These are phyloP conservation scores for Dinomys branickii DNA, from an alignment of 2,113 vertebrate species.

Conservation along the genomic window DNA sequence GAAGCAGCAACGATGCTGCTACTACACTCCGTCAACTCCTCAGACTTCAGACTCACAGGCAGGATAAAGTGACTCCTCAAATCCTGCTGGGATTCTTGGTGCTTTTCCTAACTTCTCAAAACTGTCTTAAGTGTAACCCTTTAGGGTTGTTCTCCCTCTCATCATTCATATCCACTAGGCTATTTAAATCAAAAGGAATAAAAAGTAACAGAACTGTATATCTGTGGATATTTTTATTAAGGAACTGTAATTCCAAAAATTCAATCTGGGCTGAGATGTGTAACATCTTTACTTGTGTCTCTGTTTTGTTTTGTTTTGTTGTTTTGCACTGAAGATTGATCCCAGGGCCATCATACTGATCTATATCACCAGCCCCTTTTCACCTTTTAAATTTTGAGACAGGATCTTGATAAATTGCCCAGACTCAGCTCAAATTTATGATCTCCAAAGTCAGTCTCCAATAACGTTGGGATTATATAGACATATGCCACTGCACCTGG, in stretches of 20 bases:
- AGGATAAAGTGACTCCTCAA: not conserved
- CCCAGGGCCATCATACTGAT: not conserved
- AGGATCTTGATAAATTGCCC: not conserved
- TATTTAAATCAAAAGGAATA: conserved; percentile 30
- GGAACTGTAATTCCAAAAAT: not conserved
- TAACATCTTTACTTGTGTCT: not conserved
- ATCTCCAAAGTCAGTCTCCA: not conserved
- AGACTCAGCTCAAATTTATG: not conserved
- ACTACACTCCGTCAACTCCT: not conserved
- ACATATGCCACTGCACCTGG: not conserved
- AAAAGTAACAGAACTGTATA: not conserved
- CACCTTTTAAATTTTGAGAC: not conserved
- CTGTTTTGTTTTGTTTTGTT: not conserved
- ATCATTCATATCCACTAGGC: not conserved
- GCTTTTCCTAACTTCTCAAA: not conserved
- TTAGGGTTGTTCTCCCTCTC: not conserved
- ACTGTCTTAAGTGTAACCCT: not conserved
- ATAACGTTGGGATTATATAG: not conserved
- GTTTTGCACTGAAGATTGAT: not conserved
- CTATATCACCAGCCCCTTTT: not conserved
- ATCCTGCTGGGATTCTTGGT: not conserved
- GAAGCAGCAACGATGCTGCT: not conserved
- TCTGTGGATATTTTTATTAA: not conserved
- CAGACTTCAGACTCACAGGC: not conserved
- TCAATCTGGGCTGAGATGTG: not conserved